phyloP scores from a whole-genome alignment of 2,888 invertebrate genomes.

The Phlogophora meticulosa region DNA sequence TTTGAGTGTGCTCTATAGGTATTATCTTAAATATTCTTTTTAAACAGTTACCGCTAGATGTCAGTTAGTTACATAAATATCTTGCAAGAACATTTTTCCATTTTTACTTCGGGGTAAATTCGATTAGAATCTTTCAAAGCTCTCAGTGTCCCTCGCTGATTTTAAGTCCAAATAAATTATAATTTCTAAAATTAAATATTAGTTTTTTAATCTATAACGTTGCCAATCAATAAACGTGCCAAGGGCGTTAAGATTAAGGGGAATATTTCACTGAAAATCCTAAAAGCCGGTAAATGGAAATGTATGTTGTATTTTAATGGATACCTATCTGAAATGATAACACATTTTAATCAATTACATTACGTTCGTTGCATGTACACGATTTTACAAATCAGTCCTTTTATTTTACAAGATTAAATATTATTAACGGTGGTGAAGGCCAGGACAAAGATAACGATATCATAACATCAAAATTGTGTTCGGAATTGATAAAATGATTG shows the following conservation, averaged over 20 bases:
- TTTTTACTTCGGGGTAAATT: too few species aligned
- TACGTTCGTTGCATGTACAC: conserved; percentile 41
- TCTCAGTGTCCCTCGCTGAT: too few species aligned
- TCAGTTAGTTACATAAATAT: too few species aligned
- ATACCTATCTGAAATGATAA: conserved; percentile 22
- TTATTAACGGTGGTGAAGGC: conserved; percentile 54
- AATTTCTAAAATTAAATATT: too few species aligned
- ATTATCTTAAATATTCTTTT: too few species aligned
- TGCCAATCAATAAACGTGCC: conserved; percentile 1
- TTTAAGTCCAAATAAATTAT: not conserved
- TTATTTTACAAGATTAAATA: conserved; percentile 50
- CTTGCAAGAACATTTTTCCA: too few species aligned
- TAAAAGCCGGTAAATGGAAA: conserved; percentile 33
- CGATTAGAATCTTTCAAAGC: too few species aligned
- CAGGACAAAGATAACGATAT: conserved; percentile 55
- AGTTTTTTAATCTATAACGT: too few species aligned
- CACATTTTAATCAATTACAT: conserved; percentile 34
- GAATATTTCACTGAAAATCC: not conserved
- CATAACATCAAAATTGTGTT: conserved; percentile 63
- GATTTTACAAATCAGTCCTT: conserved; percentile 57
- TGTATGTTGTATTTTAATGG: conserved; percentile 20
- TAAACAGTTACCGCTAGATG: too few species aligned
- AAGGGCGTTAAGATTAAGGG: conserved; percentile 27
- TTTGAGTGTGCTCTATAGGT: not conserved
- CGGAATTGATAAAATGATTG: conserved; percentile 40